A percentile compares a stretch with the other conserved stretches of the same genome.
phyloP scores from a whole-genome alignment of 2,888 invertebrate genomes.

The Drosophila cyrtoloma region DNA sequence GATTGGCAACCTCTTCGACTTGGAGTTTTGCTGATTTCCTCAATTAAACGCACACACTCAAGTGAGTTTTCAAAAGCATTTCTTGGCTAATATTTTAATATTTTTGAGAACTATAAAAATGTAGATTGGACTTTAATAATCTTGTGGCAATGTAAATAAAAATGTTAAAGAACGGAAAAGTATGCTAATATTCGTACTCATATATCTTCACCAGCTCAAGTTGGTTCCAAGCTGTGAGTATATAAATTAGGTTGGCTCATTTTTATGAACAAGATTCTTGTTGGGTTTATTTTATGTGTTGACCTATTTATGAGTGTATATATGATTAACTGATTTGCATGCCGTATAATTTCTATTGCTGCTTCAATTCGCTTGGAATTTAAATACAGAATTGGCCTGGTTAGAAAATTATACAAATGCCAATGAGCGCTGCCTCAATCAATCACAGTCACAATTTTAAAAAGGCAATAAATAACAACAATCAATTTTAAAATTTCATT shows the following conservation, averaged over 20 bases:
- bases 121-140: slow-evolving; percentile 2
- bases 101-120: slow-evolving; percentile 6
- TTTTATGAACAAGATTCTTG: background rate
- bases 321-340: slow-evolving; percentile 11
- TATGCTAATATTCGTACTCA: background rate
- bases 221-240: background rate
- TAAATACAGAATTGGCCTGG: slow-evolving; percentile 4
- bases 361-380: slow-evolving; percentile 2
- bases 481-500: slow-evolving; percentile 14
- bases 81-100: background rate
- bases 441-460: slow-evolving; percentile 21
- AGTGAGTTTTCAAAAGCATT: slow-evolving; percentile 15
- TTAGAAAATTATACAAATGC: slow-evolving; percentile 29
- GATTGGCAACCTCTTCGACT: slow-evolving; percentile 11
- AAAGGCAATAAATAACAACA: background rate
- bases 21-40: slow-evolving; percentile 42
- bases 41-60: slow-evolving; percentile 55
- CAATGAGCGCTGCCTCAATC: slow-evolving; percentile 36
- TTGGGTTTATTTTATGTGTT: background rate
- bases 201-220: background rate
- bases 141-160: background rate
- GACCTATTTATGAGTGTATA: background rate
- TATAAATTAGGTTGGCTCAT: background rate
- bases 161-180: background rate
- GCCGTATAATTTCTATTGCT: background rate